These are phyloP conservation scores for Melanerpes aurifrons DNA, from an alignment of 2,113 vertebrate species.

Conservation along the genomic window DNA sequence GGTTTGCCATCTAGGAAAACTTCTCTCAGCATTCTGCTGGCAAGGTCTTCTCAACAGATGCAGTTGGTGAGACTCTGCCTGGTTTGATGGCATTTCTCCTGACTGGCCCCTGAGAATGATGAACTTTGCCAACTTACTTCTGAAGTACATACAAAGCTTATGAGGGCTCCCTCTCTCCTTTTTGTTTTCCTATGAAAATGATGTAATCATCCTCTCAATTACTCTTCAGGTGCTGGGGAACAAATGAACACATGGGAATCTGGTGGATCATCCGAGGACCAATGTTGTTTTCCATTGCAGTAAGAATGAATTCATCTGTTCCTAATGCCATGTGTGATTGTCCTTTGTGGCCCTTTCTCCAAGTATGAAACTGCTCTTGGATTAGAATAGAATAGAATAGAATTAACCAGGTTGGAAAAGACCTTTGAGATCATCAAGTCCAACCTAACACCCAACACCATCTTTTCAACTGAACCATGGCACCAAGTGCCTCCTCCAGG, in stretches of 20 bases:
- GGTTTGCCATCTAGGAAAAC: not conserved
- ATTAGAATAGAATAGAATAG: not conserved
- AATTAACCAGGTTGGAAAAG: too few species aligned
- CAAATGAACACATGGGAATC: constrained; percentile 81
- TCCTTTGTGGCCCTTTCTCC: not conserved
- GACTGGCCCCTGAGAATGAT: not conserved
- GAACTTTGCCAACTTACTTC: not conserved
- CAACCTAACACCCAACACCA: too few species aligned
- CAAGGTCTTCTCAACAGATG: not conserved
- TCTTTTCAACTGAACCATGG: too few species aligned
- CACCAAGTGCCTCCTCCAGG: too few species aligned
- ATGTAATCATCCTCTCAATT: not conserved
- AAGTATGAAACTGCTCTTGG: not conserved
- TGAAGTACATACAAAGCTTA: not conserved
- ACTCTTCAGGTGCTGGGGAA: constrained; percentile 87
- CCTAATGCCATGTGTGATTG: not conserved
- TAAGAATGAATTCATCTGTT: constrained; percentile 73
- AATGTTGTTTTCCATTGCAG: constrained; percentile 85
- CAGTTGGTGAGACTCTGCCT: not conserved
- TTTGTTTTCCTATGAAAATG: not conserved
- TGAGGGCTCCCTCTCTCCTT: not conserved
- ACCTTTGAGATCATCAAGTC: too few species aligned
- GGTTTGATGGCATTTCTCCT: not conserved
- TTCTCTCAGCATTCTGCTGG: not conserved
- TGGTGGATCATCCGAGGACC: constrained; percentile 97